These are phyloP conservation scores for Notodonta ziczac DNA, from an alignment of 2,888 invertebrate genomes.

Conservation along the genomic window DNA sequence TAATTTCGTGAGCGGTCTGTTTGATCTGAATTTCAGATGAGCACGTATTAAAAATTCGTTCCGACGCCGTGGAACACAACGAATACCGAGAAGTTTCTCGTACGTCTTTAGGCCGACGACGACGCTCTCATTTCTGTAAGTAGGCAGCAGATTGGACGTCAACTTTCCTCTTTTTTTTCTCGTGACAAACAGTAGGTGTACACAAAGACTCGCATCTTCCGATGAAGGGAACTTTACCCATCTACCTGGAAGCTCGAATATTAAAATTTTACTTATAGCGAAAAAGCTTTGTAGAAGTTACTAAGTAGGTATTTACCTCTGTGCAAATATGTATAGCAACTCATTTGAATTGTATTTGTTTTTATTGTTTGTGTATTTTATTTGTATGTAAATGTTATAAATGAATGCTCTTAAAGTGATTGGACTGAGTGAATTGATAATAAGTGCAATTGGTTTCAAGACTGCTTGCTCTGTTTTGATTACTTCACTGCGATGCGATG, in stretches of 20 bases:
- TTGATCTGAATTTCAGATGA: conserved; percentile 35
- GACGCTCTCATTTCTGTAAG: conserved; percentile 71
- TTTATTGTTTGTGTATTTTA: conserved; percentile 21
- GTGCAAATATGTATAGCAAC: conserved; percentile 10
- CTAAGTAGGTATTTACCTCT: conserved; percentile 5
- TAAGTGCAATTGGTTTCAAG: conserved; percentile 11
- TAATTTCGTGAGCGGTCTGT: conserved; percentile 27
- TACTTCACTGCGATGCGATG: not conserved
- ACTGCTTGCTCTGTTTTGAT: conserved; percentile 17
- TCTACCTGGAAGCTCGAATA: conserved; percentile 47
- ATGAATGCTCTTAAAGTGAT: conserved; percentile 34
- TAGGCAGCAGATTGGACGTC: conserved; percentile 72
- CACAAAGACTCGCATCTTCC: conserved; percentile 63
- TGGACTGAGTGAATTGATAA: conserved; percentile 26
- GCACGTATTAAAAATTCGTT: conserved; percentile 32
- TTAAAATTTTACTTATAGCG: conserved; percentile 39
- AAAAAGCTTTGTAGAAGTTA: conserved; percentile 19
- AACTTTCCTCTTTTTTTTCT: conserved; percentile 66
- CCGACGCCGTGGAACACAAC: conserved; percentile 26
- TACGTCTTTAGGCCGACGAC: conserved; percentile 50
- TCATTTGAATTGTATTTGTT: conserved; percentile 24
- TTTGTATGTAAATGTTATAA: conserved; percentile 21
- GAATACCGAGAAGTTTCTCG: conserved; percentile 53
- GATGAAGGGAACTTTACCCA: conserved; percentile 53
- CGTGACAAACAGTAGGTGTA: conserved; percentile 57